Conservation (phyloP, 2,113 vertebrate genomes). For the Dendropsophus ebraccatus region DNA sequence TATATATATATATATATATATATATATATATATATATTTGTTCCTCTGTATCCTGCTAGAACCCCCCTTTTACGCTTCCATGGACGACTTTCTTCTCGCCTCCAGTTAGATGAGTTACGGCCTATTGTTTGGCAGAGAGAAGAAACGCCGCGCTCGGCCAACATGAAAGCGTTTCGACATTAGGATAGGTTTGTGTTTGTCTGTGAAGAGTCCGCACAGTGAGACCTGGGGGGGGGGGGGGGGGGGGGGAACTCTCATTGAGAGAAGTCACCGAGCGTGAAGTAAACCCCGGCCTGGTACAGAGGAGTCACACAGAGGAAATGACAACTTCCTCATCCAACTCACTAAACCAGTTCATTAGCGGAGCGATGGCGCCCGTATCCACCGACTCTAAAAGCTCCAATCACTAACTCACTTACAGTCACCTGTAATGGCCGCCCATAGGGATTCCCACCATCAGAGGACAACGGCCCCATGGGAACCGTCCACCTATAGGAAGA, state of each 20-base stretch:
- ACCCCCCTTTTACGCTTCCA: too few species aligned
- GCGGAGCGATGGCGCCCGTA: background rate
- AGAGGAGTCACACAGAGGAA: slow-evolving; percentile 25
- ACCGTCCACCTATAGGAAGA: background rate
- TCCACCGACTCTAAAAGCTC: background rate
- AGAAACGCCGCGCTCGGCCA: background rate
- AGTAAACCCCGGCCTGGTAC: background rate
- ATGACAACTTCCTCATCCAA: slow-evolving; percentile 14
- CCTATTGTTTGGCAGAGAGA: background rate
- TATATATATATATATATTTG: too few species aligned
- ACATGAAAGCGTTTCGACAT: background rate
- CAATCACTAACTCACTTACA: background rate
- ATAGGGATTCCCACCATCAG: background rate
- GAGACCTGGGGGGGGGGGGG: background rate
- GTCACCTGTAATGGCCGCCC: background rate
- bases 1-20: too few species aligned
- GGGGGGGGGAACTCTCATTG: slow-evolving; percentile 2
- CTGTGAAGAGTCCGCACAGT: background rate
- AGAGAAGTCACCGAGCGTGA: slow-evolving; percentile 28
- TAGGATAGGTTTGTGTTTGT: background rate
- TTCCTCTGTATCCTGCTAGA: too few species aligned
- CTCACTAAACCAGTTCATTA: slow-evolving; percentile 4
- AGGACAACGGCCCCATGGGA: background rate
- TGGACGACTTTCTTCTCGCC: background rate
- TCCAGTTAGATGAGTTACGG: background rate